Evolutionary conservation across 2,888 invertebrate genomes (phyloP).

Genomic region (Dyspetes luteomarginatus): DNA sequence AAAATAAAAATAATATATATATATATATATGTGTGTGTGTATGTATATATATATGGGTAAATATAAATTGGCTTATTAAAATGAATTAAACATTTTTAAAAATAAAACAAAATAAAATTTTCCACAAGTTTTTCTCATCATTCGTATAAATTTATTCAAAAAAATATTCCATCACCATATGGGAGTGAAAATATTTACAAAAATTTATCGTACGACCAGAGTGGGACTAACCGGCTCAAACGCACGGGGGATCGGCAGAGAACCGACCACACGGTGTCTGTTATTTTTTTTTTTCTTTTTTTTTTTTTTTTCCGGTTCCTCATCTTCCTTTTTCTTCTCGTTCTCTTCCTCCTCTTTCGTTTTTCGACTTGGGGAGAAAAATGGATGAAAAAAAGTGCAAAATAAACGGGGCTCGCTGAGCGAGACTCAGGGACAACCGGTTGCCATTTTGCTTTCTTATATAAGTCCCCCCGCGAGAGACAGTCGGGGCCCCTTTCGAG

Average conservation of each 20-base stretch:
- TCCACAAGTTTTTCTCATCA: too few species aligned
- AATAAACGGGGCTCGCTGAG: slow-evolving; percentile 79
- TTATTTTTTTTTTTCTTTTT: slow-evolving; percentile 23
- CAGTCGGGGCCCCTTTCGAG: slow-evolving; percentile 74
- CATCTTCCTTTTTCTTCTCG: slow-evolving; percentile 37
- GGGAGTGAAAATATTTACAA: slow-evolving; percentile 12
- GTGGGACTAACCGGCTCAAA: slow-evolving; percentile 53
- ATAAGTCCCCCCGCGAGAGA: slow-evolving; percentile 80
- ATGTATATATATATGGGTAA: too few species aligned
- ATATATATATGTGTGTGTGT: too few species aligned
- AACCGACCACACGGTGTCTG: slow-evolving; percentile 36
- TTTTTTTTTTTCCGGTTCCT: slow-evolving; percentile 24
- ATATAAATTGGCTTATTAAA: too few species aligned
- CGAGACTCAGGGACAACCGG: slow-evolving; percentile 83
- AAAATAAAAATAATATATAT: too few species aligned
- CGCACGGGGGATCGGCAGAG: slow-evolving; percentile 32
- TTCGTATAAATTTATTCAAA: too few species aligned
- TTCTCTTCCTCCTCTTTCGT: slow-evolving; percentile 61
- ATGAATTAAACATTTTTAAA: too few species aligned
- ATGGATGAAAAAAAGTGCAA: slow-evolving; percentile 83
- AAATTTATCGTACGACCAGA: slow-evolving; percentile 25
- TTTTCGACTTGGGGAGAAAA: slow-evolving; percentile 75
- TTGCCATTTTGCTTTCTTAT: slow-evolving; percentile 82
- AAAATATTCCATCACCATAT: neutral
- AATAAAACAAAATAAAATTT: too few species aligned